Base-by-base conservation (phyloP, 1,140 invertebrate species). In the Pachyrhynchus sulphureomaculatus region DNA sequence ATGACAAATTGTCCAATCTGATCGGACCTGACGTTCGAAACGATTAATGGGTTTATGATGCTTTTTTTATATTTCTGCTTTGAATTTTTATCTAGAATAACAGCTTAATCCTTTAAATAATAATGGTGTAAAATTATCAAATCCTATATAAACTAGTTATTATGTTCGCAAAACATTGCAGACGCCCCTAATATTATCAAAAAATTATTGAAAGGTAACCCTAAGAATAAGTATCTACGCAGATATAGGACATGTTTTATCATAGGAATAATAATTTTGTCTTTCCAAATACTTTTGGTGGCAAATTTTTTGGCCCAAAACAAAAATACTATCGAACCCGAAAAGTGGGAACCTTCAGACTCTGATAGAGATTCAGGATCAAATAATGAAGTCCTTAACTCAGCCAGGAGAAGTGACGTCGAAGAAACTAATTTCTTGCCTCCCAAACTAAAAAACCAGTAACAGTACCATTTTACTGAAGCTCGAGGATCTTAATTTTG, bases 401-500 rank as follows among this genome's bases (percentile, higher is more conserved):
- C 79, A 76, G 72, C 67, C 77, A 20, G 78, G 48, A 75, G 54
- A 76, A 78, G 55, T 10, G 18, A 74, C 51, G 56, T 60, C 48
- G 15, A 73, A 65, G 32, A 79, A 72, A 70, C 51, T 48, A 65
- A 44, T 66, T 33, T 73, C 70, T 64, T 67, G 34, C 55, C 70
- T 55, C 34, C 71, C 62, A 78, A 71, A 74, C 69, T 57, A 78
- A 75, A 68, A 68, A 67, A 66, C 69, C 64, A 58, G 56, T 72
- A 59, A 80, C 77, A 24, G 69, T 45, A 74, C 71, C 33, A 58
- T 65, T 29, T 67, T 71, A 62, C 74, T 89, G 34, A 81, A 84
- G 72, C 68, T 83, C 55, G 85, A 88, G 68, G 86, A 86, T 66
- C 73, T 91, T 60, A 84, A 86, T 74, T 94, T 93, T 78, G 81